Evolutionary conservation across 2,888 invertebrate genomes (phyloP), one percentile per base, ranked within the genome.

Genomic region (Sturmia bella): DNA sequence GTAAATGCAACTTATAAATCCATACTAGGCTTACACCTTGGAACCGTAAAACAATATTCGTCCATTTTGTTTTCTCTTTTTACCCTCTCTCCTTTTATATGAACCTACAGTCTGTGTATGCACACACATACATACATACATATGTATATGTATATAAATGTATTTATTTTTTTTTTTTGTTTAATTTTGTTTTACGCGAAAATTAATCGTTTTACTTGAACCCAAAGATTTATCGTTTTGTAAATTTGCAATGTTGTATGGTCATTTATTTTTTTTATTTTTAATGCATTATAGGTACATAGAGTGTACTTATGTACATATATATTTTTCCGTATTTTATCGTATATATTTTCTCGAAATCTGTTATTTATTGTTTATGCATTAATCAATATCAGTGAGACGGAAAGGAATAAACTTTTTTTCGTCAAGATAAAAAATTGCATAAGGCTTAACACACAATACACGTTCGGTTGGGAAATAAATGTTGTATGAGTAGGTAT

Each of bases 131-230:
- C 27, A 27, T 27, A 27, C 27, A 27, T 27, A 27, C 27, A 27
- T 27, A 27, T 6, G 27, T 6, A 27, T 27, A 27, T 27, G 6
- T 6, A 27, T 3, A 3, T 6, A 27, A 27, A 27, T 27, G 32
- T 32, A 32, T 32, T 32, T 7, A 32, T 32, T 32, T 32, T 54
- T 41, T 27, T 76, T 39, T 73, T 39, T 32, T 43, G 11, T n/a
- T n/a, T n/a, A n/a, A n/a, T 61, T 74, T 77, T 70, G 61, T 50
- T 76, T 73, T 64, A 69, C 75, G 73, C 77, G 83, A 75, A 83
- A 84, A 84, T 84, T 83, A 83, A 84, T 84, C 69, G 83, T 73
- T 83, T 80, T 80, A 59, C 77, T 75, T 80, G 68, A 77, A 78
- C 80, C 69, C 63, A 69, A 83, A 80, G 77, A 75, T 81, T 81